A percentile compares a stretch with the other conserved stretches of the same genome.
These are phyloP conservation scores for Aegithalos caudatus DNA, from an alignment of 2,113 vertebrate genomes.

Conservation along the genomic window DNA sequence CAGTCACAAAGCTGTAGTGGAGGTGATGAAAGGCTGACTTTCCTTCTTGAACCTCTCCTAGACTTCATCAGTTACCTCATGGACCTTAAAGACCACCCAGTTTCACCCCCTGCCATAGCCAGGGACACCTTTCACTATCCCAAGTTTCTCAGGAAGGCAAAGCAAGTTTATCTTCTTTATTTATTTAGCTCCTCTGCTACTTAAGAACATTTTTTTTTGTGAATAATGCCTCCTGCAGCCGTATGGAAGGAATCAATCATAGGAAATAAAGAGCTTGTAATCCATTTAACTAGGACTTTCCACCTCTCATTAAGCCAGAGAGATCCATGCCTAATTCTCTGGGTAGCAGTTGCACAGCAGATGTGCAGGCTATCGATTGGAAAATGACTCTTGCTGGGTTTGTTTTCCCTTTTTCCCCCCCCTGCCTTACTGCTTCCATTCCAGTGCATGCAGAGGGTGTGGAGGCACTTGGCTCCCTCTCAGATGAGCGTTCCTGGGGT, in stretches of 20 bases:
- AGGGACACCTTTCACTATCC: not conserved
- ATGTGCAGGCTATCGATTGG: not conserved
- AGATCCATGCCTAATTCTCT: conserved; percentile 2
- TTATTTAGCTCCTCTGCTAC: not conserved
- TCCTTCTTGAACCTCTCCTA: not conserved
- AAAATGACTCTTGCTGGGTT: not conserved
- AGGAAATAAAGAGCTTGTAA: conserved; percentile 36
- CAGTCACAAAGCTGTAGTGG: not conserved
- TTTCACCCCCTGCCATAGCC: not conserved
- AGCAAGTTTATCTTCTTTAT: not conserved
- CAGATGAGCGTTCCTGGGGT: not conserved
- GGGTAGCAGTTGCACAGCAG: conserved; percentile 19
- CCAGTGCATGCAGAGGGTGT: not conserved
- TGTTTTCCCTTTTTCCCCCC: not conserved
- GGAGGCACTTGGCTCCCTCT: not conserved
- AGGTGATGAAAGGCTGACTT: not conserved
- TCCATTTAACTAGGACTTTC: conserved; percentile 44
- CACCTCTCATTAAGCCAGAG: conserved; percentile 25
- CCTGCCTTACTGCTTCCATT: not conserved
- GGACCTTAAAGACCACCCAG: not conserved
- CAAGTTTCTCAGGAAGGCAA: not conserved
- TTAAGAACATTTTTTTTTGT: not conserved
- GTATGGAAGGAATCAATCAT: conserved; percentile 29
- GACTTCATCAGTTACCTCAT: not conserved
- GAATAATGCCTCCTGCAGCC: not conserved